These are phyloP conservation scores for Himantopus leucocephalus DNA, from an alignment of 2,113 vertebrate species.

Conservation along the genomic window DNA sequence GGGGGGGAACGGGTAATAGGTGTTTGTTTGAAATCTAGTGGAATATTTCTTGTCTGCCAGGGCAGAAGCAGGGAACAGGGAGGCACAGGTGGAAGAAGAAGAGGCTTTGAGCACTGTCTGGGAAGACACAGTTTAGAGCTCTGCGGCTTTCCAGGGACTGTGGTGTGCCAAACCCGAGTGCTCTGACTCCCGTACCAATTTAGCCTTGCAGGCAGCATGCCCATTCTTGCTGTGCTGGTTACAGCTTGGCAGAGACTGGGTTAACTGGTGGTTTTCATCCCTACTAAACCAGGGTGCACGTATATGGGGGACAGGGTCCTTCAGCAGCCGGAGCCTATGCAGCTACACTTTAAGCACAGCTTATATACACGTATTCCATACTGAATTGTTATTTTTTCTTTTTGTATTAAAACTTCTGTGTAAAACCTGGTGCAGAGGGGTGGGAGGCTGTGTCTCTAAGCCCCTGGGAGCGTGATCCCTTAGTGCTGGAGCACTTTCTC, in stretches of 20 bases:
- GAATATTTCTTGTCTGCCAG: not conserved
- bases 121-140: not conserved
- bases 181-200: rapidly evolving
- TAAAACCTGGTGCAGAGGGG: not conserved
- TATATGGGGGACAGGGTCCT: not conserved
- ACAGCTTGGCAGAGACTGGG: not conserved
- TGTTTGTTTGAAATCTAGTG: not conserved
- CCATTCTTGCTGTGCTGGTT: not conserved
- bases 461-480: not conserved
- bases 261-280: not conserved
- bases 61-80: not conserved
- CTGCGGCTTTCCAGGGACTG: not conserved
- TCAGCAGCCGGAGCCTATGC: not conserved
- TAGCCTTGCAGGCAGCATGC: not conserved
- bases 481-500: not conserved
- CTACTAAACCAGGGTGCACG: rapidly evolving
- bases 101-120: not conserved
- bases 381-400: not conserved
- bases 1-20: no score
- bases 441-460: not conserved
- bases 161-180: not conserved
- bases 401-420: not conserved
- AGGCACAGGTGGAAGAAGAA: rapidly evolving
- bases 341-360: not conserved
- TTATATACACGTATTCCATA: rapidly evolving